These are phyloP conservation scores for Piezodorus guildinii DNA, from an alignment of 1,140 invertebrate species.

Conservation along the genomic window DNA sequence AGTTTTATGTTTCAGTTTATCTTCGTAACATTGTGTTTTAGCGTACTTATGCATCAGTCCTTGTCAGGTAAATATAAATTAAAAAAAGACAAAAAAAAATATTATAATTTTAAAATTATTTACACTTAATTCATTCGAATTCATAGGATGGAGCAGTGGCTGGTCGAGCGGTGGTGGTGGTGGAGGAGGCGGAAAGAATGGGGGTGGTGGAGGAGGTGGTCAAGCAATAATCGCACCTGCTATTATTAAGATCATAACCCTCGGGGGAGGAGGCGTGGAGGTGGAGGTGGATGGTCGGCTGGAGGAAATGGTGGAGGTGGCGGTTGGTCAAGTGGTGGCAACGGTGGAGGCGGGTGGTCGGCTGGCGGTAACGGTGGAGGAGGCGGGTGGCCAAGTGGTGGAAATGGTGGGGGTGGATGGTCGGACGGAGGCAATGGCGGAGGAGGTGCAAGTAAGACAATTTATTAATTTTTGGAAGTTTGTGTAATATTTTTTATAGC, in stretches of 20 bases:
- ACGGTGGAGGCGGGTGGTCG: not conserved
- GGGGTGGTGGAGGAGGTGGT: not conserved
- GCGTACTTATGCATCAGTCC: no score
- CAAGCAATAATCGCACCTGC: not conserved
- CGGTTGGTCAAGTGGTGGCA: not conserved
- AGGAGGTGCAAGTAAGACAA: no score
- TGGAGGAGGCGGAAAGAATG: not conserved
- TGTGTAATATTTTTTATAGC: no score
- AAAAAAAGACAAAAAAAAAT: no score
- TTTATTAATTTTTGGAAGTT: no score
- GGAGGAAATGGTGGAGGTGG: not conserved
- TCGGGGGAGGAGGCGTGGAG: slow-evolving; percentile 2
- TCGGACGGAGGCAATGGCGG: not conserved
- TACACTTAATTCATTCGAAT: not conserved
- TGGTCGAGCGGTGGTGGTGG: not conserved
- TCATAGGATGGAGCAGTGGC: not conserved
- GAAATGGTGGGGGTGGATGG: not conserved
- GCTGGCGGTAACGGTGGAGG: not conserved
- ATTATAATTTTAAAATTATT: not conserved
- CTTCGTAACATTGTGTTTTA: no score
- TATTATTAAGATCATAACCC: not conserved
- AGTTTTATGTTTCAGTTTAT: no score
- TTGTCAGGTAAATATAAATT: no score
- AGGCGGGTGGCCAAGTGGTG: no score
- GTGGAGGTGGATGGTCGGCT: slow-evolving; percentile 6